These are phyloP conservation scores for Microvelia longipes DNA, from an alignment of 1,140 invertebrate species.

Conservation along the genomic window DNA sequence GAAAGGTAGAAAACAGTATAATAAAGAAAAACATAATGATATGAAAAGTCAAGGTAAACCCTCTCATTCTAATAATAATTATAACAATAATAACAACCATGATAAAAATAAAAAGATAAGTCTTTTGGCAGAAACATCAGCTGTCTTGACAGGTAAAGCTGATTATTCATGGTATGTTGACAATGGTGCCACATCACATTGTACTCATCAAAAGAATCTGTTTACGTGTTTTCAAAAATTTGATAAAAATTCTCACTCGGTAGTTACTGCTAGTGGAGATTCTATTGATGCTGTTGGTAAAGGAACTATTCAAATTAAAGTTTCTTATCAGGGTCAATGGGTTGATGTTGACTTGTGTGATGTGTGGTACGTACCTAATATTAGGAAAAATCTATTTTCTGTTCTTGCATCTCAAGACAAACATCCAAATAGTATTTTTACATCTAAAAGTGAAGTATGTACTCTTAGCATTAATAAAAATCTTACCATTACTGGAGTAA, in stretches of 20 bases:
- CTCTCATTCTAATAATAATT: not conserved
- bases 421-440: slow-evolving; percentile 21
- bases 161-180: slow-evolving; percentile 23
- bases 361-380: slow-evolving; percentile 25
- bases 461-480: slow-evolving; percentile 15
- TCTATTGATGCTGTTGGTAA: slow-evolving; percentile 19
- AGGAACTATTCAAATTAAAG: slow-evolving; percentile 20
- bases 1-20: not conserved
- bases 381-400: slow-evolving; percentile 26
- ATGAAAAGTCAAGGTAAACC: not conserved
- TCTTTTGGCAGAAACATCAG: not conserved
- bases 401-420: slow-evolving; percentile 23
- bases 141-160: slow-evolving; percentile 11
- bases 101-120: not conserved
- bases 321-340: slow-evolving; percentile 13
- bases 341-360: slow-evolving; percentile 18
- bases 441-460: slow-evolving; percentile 18
- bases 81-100: not conserved
- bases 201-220: slow-evolving; percentile 19
- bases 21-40: not conserved
- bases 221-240: slow-evolving; percentile 22
- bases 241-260: slow-evolving; percentile 11
- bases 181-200: slow-evolving; percentile 26
- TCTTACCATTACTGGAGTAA: slow-evolving; percentile 15
- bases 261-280: slow-evolving; percentile 21